Conservation (phyloP, 2,888 invertebrate species). For the Zhengitettix transpicula region DNA sequence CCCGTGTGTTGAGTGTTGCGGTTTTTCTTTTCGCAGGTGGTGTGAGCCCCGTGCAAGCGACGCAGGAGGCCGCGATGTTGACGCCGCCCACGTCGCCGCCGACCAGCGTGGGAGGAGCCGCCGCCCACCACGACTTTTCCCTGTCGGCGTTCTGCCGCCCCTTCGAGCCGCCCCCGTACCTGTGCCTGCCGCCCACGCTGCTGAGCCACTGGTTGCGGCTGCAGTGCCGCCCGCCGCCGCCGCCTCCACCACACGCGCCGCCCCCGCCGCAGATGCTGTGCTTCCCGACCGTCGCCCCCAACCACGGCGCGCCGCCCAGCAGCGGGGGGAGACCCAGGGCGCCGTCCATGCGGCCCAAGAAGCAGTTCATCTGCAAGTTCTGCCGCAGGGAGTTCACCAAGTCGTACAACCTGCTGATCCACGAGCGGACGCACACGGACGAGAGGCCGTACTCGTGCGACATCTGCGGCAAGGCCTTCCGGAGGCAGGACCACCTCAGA, state of each 20-base stretch:
- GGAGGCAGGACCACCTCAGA: slow-evolving; percentile 87
- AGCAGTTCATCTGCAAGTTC: slow-evolving; percentile 96
- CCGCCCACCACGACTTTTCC: not conserved
- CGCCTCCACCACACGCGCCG: not conserved
- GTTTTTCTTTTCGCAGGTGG: no score
- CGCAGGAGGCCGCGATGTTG: slow-evolving; percentile 39
- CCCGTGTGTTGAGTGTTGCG: no score
- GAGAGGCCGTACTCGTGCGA: slow-evolving; percentile 95
- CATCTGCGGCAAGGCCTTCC: slow-evolving; percentile 92
- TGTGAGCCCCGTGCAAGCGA: slow-evolving; percentile 22
- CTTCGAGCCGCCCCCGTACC: slow-evolving; percentile 17
- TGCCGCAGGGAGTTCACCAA: slow-evolving; percentile 96
- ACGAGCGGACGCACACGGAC: slow-evolving; percentile 93
- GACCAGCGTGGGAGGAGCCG: not conserved
- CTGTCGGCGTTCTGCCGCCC: slow-evolving; percentile 1
- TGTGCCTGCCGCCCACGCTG: slow-evolving; percentile 17
- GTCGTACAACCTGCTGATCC: slow-evolving; percentile 91
- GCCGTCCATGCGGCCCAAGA: slow-evolving; percentile 53
- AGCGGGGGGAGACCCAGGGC: slow-evolving; percentile 35
- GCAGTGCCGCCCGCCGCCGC: not conserved
- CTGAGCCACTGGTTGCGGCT: slow-evolving; percentile 16
- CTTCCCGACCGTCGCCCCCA: not conserved
- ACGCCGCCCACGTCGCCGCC: slow-evolving; percentile 38
- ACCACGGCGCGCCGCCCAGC: slow-evolving; percentile 49
- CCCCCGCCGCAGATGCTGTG: not conserved